phyloP scores from a whole-genome alignment of 2,113 vertebrate genomes.

The Campylomormyrus numenius region DNA sequence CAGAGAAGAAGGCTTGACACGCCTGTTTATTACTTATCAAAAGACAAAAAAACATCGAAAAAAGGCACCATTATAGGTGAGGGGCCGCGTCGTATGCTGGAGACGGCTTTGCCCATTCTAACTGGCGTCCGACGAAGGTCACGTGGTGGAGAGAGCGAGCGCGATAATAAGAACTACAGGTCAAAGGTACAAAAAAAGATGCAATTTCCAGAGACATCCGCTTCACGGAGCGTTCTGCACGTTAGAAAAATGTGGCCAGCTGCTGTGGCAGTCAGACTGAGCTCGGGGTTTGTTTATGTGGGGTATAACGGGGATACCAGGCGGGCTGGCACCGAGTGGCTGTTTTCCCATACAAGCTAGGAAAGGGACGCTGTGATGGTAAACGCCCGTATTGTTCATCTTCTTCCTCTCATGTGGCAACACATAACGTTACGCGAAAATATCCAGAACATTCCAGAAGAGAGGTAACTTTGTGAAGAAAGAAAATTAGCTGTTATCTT shows the following conservation, averaged over 20 bases:
- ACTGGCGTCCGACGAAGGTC: slow-evolving; percentile 30
- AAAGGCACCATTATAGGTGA: slow-evolving; percentile 59
- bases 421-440: neutral
- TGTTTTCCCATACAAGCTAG: neutral
- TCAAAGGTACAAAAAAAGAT: slow-evolving; percentile 31
- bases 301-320: slow-evolving; percentile 39
- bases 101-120: slow-evolving; percentile 37
- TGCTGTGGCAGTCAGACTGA: slow-evolving; percentile 35
- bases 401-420: neutral
- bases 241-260: slow-evolving; percentile 16
- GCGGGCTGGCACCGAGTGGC: slow-evolving; percentile 8
- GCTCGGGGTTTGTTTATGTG: slow-evolving; percentile 34
- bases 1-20: slow-evolving; percentile 34
- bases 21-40: slow-evolving; percentile 38
- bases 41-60: slow-evolving; percentile 40
- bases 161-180: slow-evolving; percentile 29
- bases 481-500: neutral
- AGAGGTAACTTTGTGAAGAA: neutral
- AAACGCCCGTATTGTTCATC: neutral
- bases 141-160: slow-evolving; percentile 19
- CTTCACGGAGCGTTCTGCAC: slow-evolving; percentile 10
- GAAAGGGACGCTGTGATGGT: neutral
- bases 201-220: slow-evolving; percentile 3
- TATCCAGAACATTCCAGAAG: neutral
- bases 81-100: slow-evolving; percentile 37